Conservation (phyloP, 2,888 invertebrate genomes). For the Cheilosia soror region DNA sequence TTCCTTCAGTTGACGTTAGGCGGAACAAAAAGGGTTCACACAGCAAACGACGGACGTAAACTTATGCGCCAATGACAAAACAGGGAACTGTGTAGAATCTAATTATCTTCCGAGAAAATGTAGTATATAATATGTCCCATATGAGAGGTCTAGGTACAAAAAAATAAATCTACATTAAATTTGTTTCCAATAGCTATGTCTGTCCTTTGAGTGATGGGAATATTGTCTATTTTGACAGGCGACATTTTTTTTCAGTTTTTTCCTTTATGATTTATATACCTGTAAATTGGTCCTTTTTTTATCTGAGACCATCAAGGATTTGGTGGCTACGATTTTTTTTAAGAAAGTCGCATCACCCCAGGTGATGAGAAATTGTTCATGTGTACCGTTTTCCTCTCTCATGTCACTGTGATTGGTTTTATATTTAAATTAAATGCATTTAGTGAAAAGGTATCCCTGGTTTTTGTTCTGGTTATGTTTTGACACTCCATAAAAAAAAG, state of each 20-base stretch:
- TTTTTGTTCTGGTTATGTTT: conserved; percentile 38
- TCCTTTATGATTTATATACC: conserved; percentile 5
- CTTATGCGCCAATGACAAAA: conserved; percentile 20
- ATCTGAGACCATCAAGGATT: background rate
- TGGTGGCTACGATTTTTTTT: conserved; percentile 7
- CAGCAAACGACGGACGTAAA: conserved; percentile 3
- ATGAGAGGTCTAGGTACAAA: conserved; percentile 4
- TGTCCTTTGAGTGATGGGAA: conserved; percentile 43
- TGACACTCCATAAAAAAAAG: conserved; percentile 46
- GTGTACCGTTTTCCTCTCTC: conserved; percentile 14
- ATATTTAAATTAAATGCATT: conserved; percentile 53
- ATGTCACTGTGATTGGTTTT: conserved; percentile 58
- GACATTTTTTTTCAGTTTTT: conserved; percentile 3
- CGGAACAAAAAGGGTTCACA: conserved; percentile 39
- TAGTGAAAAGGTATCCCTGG: conserved; percentile 14
- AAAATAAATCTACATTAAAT: conserved; percentile 21
- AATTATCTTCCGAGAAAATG: conserved; percentile 32
- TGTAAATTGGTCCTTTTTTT: conserved; percentile 28
- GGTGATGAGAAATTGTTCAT: conserved; percentile 29
- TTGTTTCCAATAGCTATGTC: conserved; percentile 50
- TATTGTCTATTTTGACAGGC: conserved; percentile 52
- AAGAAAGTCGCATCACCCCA: conserved; percentile 25
- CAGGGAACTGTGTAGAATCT: conserved; percentile 35
- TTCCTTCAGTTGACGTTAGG: conserved; percentile 13
- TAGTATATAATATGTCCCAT: conserved; percentile 5